A percentile compares a stretch with the other conserved stretches of the same genome.
Conservation (phyloP, 2,888 invertebrate genomes). For the Pristionchus arcanus region DNA sequence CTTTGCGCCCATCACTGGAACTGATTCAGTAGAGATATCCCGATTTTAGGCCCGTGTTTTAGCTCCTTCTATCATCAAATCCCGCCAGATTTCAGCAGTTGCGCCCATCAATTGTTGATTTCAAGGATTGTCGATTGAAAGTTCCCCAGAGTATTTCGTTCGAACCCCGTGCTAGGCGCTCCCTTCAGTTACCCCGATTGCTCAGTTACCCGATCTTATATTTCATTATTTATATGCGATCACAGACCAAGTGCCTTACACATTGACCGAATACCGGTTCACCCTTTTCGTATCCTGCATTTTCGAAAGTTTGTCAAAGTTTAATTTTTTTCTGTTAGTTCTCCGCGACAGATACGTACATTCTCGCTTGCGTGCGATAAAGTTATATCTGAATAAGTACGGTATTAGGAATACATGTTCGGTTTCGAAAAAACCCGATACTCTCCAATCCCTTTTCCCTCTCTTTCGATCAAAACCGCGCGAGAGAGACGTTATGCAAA, state of each 20-base stretch:
- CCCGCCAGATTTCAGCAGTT: not conserved
- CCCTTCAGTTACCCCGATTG: conserved; percentile 38
- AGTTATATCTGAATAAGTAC: conserved; percentile 27
- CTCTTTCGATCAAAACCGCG: too few species aligned
- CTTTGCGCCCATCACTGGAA: not conserved
- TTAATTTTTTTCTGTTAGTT: not conserved
- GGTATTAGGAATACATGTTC: too few species aligned
- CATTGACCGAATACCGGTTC: conserved; percentile 43
- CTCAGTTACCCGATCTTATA: not conserved
- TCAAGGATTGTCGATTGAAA: not conserved
- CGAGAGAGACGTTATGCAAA: too few species aligned
- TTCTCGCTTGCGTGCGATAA: conserved; percentile 42
- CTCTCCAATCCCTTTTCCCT: too few species aligned
- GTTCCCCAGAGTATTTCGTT: not conserved
- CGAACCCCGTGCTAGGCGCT: conserved; percentile 37
- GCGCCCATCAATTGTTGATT: conserved; percentile 38
- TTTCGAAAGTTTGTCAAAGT: conserved; percentile 1
- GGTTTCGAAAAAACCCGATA: too few species aligned
- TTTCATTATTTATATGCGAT: conserved; percentile 46
- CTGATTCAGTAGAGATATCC: conserved; percentile 18
- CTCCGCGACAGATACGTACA: conserved; percentile 16
- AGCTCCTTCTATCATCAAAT: not conserved
- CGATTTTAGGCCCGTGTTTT: not conserved
- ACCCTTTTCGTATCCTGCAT: not conserved
- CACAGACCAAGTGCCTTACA: conserved; percentile 24